Conservation (phyloP, 2,888 invertebrate genomes). For the Lobophora halterata region DNA sequence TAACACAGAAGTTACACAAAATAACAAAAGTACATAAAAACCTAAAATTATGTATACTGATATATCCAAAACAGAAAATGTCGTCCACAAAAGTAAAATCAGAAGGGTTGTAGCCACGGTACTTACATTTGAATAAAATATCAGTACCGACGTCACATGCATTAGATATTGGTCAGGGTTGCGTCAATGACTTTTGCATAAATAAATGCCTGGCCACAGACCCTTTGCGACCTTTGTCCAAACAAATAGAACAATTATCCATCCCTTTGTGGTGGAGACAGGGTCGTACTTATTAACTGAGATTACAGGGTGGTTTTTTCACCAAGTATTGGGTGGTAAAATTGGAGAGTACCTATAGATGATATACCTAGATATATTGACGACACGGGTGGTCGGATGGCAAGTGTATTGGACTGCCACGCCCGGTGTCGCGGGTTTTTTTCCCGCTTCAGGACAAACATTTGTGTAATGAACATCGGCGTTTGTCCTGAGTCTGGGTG, state of each 20-base stretch:
- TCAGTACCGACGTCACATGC: constrained; percentile 30
- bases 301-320: not conserved
- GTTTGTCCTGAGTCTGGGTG: no score
- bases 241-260: constrained; percentile 74
- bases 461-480: no score
- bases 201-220: constrained; percentile 60
- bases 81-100: constrained; percentile 19
- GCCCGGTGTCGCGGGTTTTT: no score
- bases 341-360: no score
- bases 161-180: constrained; percentile 30
- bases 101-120: constrained; percentile 21
- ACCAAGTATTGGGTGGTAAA: not conserved
- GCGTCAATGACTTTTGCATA: constrained; percentile 47
- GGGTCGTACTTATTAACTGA: constrained; percentile 5
- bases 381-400: no score
- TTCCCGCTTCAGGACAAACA: no score
- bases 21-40: no score
- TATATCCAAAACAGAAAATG: constrained; percentile 3
- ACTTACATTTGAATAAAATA: constrained; percentile 29
- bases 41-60: no score
- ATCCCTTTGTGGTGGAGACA: constrained; percentile 37
- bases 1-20: no score
- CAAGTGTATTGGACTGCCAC: no score
- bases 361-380: no score
- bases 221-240: constrained; percentile 57